phyloP scores from a whole-genome alignment of 2,797 vertebrate species.

The Sciurus carolinensis region DNA sequence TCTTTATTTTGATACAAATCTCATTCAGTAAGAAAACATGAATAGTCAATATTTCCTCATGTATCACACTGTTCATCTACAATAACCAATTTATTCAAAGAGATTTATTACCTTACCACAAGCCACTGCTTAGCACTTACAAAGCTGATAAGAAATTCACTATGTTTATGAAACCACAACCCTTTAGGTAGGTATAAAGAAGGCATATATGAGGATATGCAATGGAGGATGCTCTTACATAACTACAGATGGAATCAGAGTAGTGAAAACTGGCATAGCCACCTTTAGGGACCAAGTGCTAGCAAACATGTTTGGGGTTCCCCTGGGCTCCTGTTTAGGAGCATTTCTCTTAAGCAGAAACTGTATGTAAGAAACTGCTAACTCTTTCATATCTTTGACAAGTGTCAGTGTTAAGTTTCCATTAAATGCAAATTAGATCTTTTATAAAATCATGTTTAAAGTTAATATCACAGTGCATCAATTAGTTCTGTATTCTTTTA shows the following conservation, averaged over 20 bases:
- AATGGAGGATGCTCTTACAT: constrained; percentile 5
- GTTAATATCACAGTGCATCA: constrained; percentile 78
- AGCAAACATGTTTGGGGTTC: background rate
- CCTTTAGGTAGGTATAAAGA: constrained; percentile 56
- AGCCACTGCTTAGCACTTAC: constrained; percentile 63
- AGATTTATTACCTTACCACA: constrained; percentile 74
- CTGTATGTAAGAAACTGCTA: constrained; percentile 57
- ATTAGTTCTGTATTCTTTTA: constrained; percentile 77
- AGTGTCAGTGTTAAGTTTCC: constrained; percentile 80
- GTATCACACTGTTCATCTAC: constrained; percentile 76
- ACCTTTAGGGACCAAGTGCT: background rate
- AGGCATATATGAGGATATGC: constrained; percentile 48
- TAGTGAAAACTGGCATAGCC: background rate
- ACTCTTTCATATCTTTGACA: constrained; percentile 78
- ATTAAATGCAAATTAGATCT: constrained; percentile 84
- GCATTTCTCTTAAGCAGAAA: constrained; percentile 52
- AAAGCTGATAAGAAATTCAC: constrained; percentile 74
- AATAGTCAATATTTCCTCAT: constrained; percentile 81
- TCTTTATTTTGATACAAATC: constrained; percentile 80
- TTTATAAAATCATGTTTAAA: constrained; percentile 82
- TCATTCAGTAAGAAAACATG: constrained; percentile 76
- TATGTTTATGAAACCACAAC: constrained; percentile 68
- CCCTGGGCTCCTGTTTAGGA: constrained; percentile 1
- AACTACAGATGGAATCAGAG: constrained; percentile 32
- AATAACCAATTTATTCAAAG: constrained; percentile 82